Percentiles rank a stretch among this genome's conserved stretches.
Evolutionary conservation across 1,140 invertebrate species (phyloP).

Genomic region (Venturia canescens): DNA sequence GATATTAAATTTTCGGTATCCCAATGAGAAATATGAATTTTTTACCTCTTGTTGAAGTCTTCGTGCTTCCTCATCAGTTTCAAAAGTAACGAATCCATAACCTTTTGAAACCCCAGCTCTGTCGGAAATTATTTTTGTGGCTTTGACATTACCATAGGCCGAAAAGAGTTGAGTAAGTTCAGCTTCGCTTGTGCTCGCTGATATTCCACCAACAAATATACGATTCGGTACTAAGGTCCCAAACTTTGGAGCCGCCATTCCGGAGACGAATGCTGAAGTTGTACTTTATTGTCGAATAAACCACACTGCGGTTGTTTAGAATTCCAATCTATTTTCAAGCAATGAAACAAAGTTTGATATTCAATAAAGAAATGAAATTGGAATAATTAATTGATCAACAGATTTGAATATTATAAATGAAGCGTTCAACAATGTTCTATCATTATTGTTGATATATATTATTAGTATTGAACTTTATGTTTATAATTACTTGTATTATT

Average conservation of each 20-base stretch:
- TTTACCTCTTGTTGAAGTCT: slow-evolving; percentile 81
- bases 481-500: no score
- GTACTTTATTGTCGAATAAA: no score
- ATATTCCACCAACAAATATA: slow-evolving; percentile 96
- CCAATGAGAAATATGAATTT: slow-evolving; percentile 8
- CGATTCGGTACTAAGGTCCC: slow-evolving; percentile 93
- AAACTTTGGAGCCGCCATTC: slow-evolving; percentile 82
- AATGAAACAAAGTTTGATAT: no score
- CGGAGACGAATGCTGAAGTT: slow-evolving; percentile 20
- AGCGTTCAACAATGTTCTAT: no score
- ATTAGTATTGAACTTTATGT: no score
- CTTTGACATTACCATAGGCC: slow-evolving; percentile 93
- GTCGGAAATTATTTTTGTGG: slow-evolving; percentile 96
- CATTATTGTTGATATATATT: no score
- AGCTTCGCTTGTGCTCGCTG: slow-evolving; percentile 89
- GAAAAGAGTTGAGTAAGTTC: slow-evolving; percentile 90
- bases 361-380: no score
- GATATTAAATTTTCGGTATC: not conserved
- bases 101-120: slow-evolving; percentile 96
- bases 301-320: no score
- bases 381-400: no score
- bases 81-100: slow-evolving; percentile 97
- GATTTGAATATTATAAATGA: no score
- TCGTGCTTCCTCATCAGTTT: slow-evolving; percentile 92
- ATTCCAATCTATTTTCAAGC: no score